phyloP scores from a whole-genome alignment of 2,113 vertebrate genomes.

The Motacilla alba region DNA sequence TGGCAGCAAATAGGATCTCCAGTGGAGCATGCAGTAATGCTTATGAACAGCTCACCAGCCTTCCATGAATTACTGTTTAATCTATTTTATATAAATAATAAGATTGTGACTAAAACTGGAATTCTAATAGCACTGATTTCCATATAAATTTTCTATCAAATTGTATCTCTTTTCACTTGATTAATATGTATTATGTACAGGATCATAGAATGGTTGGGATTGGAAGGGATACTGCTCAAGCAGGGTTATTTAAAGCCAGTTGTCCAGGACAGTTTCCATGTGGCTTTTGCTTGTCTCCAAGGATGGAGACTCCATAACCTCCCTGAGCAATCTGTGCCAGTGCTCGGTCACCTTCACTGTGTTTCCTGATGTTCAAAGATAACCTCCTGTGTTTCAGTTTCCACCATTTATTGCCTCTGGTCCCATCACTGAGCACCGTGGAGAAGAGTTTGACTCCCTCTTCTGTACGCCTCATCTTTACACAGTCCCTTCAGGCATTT shows the following conservation, averaged over 20 bases:
- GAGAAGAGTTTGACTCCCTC: background rate
- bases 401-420: background rate
- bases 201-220: background rate
- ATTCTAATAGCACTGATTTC: background rate
- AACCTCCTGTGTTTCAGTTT: background rate
- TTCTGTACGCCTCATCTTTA: background rate
- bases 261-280: background rate
- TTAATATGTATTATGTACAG: background rate
- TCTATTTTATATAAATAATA: background rate
- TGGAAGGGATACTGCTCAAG: background rate
- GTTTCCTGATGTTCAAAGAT: background rate
- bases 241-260: background rate
- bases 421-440: background rate
- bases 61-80: background rate
- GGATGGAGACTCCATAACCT: accelerated
- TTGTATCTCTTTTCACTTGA: background rate
- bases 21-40: background rate
- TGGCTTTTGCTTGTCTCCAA: background rate
- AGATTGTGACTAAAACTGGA: background rate
- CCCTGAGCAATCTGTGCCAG: background rate
- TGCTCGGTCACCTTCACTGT: accelerated
- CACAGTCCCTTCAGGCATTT: background rate
- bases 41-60: background rate
- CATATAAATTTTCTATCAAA: background rate
- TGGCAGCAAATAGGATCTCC: background rate